Percentiles rank a stretch among this genome's conserved stretches.
Conservation (phyloP, 2,888 invertebrate genomes). For the Caenorhabditis sp. region DNA sequence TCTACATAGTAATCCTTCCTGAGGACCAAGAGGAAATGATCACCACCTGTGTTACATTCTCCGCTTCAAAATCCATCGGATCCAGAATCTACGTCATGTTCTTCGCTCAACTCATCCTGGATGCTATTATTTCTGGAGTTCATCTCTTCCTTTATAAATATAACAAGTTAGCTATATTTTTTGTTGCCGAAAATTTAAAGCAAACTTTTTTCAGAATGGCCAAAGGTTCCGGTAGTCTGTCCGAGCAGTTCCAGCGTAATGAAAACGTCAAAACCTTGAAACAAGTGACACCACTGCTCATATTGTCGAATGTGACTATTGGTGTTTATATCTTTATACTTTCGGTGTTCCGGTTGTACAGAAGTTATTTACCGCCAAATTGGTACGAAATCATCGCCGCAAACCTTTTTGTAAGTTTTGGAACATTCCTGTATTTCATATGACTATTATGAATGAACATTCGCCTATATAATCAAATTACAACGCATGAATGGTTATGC, state of each 20-base stretch:
- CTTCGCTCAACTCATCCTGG: constrained; percentile 37
- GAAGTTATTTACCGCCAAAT: constrained; percentile 30
- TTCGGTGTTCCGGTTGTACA: constrained; percentile 47
- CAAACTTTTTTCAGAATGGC: constrained; percentile 34
- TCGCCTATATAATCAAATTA: neutral
- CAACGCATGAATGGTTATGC: neutral
- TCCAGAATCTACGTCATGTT: constrained; percentile 50
- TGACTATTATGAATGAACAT: neutral
- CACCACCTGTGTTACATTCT: constrained; percentile 53
- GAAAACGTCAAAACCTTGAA: constrained; percentile 50
- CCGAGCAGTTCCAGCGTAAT: constrained; percentile 48
- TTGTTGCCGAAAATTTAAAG: constrained; percentile 15
- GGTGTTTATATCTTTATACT: constrained; percentile 49
- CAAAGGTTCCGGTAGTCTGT: constrained; percentile 22
- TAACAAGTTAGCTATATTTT: constrained; percentile 36
- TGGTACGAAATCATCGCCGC: constrained; percentile 58
- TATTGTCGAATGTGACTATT: constrained; percentile 30
- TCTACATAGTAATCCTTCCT: constrained; percentile 25
- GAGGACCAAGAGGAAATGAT: constrained; percentile 62
- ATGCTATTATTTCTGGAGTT: constrained; percentile 28
- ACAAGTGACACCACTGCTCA: constrained; percentile 40
- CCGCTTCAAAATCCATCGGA: constrained; percentile 50
- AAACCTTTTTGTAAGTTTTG: constrained; percentile 53
- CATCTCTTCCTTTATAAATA: constrained; percentile 36
- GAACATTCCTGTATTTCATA: no score